These are phyloP conservation scores for Lathronympha strigana DNA, from an alignment of 2,888 invertebrate genomes.

Conservation along the genomic window DNA sequence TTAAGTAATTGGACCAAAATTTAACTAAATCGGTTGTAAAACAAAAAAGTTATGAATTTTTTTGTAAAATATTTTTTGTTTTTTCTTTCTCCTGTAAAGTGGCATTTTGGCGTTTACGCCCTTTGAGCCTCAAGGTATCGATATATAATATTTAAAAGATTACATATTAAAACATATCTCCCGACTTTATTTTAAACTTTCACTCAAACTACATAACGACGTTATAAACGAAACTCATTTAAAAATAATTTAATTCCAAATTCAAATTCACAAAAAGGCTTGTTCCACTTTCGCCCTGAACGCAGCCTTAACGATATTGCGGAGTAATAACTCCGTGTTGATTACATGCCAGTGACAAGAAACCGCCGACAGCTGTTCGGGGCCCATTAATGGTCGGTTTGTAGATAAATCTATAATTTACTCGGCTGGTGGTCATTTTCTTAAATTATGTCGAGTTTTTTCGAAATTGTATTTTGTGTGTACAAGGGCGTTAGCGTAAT, in stretches of 20 bases:
- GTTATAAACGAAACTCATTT: neutral
- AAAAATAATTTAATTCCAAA: neutral
- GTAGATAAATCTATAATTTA: conserved; percentile 29
- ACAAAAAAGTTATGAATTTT: no score
- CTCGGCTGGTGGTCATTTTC: conserved; percentile 10
- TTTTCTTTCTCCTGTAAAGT: no score
- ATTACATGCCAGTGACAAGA: conserved; percentile 31
- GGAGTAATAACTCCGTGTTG: conserved; percentile 19
- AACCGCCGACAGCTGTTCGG: conserved; percentile 36
- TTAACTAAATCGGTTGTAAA: no score
- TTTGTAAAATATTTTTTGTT: no score
- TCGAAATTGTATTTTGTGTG: neutral
- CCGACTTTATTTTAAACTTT: no score
- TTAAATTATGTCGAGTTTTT: conserved; percentile 1
- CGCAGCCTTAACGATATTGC: neutral
- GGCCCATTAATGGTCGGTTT: conserved; percentile 19
- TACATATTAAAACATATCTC: no score
- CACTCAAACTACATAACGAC: no score
- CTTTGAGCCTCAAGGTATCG: no score
- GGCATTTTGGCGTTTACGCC: no score
- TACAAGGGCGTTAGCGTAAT: neutral
- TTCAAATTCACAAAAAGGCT: conserved; percentile 12
- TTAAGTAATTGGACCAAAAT: no score
- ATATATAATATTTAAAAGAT: no score
- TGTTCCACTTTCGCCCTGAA: conserved; percentile 24